Evolutionary conservation across 2,113 vertebrate genomes (phyloP).

Genomic region (Sorex fumeus): DNA sequence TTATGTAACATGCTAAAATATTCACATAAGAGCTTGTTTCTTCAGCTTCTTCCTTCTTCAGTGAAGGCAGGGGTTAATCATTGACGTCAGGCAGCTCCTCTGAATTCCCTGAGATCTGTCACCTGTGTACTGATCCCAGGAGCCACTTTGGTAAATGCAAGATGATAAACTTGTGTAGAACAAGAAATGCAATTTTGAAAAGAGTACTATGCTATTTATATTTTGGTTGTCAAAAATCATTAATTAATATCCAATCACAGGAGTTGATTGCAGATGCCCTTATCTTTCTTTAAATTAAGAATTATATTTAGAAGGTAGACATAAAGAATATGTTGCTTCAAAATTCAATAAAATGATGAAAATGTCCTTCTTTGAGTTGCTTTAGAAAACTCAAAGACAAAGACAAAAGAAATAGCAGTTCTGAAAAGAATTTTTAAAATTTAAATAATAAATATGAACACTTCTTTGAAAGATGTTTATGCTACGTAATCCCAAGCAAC

Average conservation of each 20-base stretch:
- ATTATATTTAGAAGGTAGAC: not conserved
- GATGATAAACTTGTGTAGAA: not conserved
- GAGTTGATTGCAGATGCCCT: not conserved
- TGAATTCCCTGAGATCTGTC: not conserved
- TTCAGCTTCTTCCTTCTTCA: conserved; percentile 17
- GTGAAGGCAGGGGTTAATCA: not conserved
- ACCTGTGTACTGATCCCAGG: not conserved
- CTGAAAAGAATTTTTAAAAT: not conserved
- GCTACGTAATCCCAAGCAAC: not conserved
- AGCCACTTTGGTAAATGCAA: not conserved
- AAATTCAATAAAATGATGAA: not conserved
- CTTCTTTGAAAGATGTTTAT: not conserved
- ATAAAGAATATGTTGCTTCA: not conserved
- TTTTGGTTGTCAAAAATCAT: not conserved
- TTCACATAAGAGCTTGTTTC: conserved; percentile 2
- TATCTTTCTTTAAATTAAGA: not conserved
- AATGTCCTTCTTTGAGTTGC: not conserved
- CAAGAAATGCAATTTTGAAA: not conserved
- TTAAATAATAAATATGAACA: not conserved
- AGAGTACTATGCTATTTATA: not conserved
- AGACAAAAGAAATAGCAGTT: not conserved
- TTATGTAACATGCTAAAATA: not conserved
- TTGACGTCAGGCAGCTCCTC: not conserved
- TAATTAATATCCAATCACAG: not conserved
- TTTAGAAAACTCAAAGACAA: not conserved